phyloP scores from a whole-genome alignment of 2,888 invertebrate genomes.

The Atrina japonica region DNA sequence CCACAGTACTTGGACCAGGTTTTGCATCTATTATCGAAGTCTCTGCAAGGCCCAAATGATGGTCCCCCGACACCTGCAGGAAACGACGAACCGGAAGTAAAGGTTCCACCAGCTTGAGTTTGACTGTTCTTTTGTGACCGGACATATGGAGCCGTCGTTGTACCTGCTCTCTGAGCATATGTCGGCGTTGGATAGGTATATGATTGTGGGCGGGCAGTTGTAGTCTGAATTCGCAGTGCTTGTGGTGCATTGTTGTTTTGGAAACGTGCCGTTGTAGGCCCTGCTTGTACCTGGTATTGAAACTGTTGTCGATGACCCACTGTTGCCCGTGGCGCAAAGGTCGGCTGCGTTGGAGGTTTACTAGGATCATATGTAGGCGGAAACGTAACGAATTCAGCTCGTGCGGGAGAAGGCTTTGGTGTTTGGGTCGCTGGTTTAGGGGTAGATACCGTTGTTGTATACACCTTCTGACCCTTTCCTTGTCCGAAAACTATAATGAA shows the following conservation, averaged over 20 bases:
- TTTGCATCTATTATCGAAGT: conserved; percentile 28
- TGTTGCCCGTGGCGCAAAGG: neutral
- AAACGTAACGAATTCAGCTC: neutral
- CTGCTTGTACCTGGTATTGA: neutral
- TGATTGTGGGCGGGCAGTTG: conserved; percentile 9
- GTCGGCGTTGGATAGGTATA: neutral
- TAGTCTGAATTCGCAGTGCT: conserved; percentile 14
- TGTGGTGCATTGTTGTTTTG: neutral
- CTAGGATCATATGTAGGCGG: conserved; percentile 8
- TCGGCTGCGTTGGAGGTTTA: neutral
- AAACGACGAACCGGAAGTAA: neutral
- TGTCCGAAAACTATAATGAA: conserved; percentile 2
- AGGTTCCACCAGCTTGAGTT: neutral
- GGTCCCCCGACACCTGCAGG: conserved; percentile 9
- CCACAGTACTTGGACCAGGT: conserved; percentile 39
- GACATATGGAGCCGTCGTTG: neutral
- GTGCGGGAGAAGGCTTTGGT: conserved; percentile 15
- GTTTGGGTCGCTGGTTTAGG: neutral
- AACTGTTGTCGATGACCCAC: neutral
- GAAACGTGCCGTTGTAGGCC: neutral
- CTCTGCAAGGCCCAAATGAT: conserved; percentile 12
- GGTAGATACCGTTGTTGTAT: neutral
- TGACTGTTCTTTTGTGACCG: too few species aligned
- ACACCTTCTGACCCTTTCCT: neutral
- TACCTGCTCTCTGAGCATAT: neutral